These are phyloP conservation scores for Atlantisia rogersi DNA, from an alignment of 2,113 vertebrate species.

Conservation along the genomic window DNA sequence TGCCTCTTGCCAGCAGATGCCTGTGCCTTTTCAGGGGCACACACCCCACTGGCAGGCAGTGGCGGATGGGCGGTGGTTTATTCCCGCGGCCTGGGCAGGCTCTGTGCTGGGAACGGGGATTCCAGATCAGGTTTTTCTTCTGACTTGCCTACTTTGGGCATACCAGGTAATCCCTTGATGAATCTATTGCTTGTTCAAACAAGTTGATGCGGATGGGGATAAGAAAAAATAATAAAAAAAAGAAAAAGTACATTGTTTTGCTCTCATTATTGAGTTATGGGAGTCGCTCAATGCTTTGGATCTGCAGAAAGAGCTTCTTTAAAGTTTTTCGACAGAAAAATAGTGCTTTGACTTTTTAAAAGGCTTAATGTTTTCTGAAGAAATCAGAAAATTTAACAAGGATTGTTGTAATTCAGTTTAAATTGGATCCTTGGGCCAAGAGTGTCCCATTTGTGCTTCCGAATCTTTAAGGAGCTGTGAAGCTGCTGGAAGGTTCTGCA, in stretches of 20 bases:
- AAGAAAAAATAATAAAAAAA: neutral
- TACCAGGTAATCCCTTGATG: conserved; percentile 47
- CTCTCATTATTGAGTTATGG: neutral
- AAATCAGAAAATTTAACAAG: neutral
- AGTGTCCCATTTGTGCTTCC: neutral
- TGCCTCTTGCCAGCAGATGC: neutral
- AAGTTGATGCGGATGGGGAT: neutral
- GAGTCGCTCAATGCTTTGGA: neutral
- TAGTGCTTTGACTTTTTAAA: neutral
- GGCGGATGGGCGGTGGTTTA: neutral
- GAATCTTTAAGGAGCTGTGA: neutral
- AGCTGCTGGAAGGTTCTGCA: neutral
- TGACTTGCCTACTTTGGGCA: neutral
- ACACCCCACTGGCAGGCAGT: neutral
- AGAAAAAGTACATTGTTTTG: neutral
- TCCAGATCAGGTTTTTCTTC: conserved; percentile 65
- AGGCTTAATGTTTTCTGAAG: neutral
- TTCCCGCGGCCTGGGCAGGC: neutral
- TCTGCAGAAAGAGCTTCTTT: neutral
- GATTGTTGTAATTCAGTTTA: neutral
- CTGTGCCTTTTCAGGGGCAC: neutral
- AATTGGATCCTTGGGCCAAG: accelerated
- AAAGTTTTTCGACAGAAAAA: neutral
- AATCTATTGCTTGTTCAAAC: conserved; percentile 69
- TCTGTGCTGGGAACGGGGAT: neutral